phyloP scores from a whole-genome alignment of 2,797 vertebrate species.

The Melanotaenia nigrans region DNA sequence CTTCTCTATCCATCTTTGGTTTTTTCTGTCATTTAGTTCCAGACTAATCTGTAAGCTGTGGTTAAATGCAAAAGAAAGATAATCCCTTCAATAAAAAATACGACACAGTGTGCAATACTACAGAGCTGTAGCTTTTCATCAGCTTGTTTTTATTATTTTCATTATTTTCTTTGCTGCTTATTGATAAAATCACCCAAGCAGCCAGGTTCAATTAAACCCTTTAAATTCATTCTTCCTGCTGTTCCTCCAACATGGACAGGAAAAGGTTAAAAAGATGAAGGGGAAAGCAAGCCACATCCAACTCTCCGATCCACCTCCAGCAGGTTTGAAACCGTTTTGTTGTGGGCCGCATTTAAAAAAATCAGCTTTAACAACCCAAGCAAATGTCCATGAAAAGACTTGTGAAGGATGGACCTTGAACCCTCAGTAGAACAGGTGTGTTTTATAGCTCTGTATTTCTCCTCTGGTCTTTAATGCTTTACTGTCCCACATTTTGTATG shows the following conservation, averaged over 20 bases:
- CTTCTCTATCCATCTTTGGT: constrained; percentile 38
- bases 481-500: constrained; percentile 29
- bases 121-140: constrained; percentile 10
- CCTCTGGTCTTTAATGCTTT: constrained; percentile 48
- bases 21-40: constrained; percentile 54
- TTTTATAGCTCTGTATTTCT: constrained; percentile 67
- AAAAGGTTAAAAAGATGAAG: constrained; percentile 28
- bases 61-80: constrained; percentile 36
- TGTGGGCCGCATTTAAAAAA: constrained; percentile 62
- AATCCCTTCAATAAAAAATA: constrained; percentile 31
- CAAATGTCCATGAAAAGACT: constrained; percentile 67
- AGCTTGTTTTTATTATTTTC: constrained; percentile 47
- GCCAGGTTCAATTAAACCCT: constrained; percentile 22
- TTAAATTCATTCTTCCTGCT: constrained; percentile 29
- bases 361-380: constrained; percentile 66
- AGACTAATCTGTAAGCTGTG: constrained; percentile 17
- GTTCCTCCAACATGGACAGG: constrained; percentile 8
- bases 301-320: constrained; percentile 16
- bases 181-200: constrained; percentile 14
- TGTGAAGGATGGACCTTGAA: constrained; percentile 58
- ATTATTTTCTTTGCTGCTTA: constrained; percentile 19
- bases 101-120: background rate
- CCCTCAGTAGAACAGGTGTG: constrained; percentile 76
- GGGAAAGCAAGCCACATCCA: constrained; percentile 24
- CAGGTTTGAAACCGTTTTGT: constrained; percentile 48